These are phyloP conservation scores for Lacanobia oleracea DNA, from an alignment of 2,888 invertebrate species.

Conservation along the genomic window DNA sequence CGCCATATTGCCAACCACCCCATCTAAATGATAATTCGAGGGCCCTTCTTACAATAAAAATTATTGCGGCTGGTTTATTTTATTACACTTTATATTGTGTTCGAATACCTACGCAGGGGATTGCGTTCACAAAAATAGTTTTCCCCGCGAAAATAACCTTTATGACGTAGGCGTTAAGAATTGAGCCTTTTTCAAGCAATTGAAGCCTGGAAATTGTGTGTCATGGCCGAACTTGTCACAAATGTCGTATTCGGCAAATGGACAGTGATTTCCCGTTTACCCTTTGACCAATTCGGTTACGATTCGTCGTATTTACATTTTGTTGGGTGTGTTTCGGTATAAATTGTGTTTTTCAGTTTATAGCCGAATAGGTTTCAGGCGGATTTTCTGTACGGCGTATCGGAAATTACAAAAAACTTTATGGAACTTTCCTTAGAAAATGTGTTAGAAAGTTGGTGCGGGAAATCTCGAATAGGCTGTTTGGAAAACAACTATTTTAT, in stretches of 20 bases:
- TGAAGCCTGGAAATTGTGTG: constrained; percentile 43
- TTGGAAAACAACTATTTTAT: no score
- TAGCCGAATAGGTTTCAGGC: constrained; percentile 58
- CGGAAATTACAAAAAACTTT: constrained; percentile 20
- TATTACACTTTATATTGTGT: constrained; percentile 89
- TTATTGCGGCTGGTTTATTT: constrained; percentile 90
- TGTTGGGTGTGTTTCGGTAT: constrained; percentile 67
- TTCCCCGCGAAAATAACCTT: constrained; percentile 60
- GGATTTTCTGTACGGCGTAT: constrained; percentile 17
- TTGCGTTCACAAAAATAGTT: constrained; percentile 64
- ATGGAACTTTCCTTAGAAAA: background rate
- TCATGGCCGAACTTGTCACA: constrained; percentile 73
- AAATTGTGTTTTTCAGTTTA: constrained; percentile 75
- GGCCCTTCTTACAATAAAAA: constrained; percentile 89
- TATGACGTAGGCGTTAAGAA: constrained; percentile 49
- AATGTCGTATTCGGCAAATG: constrained; percentile 77
- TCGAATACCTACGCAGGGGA: constrained; percentile 77
- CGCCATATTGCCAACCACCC: constrained; percentile 88
- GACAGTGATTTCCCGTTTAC: constrained; percentile 81
- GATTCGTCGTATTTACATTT: constrained; percentile 79
- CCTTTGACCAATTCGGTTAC: constrained; percentile 81
- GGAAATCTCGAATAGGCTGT: background rate
- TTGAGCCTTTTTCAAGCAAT: constrained; percentile 38
- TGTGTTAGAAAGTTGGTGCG: no score
- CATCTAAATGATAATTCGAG: constrained; percentile 90